Conservation (phyloP, 2,113 vertebrate species). For the Arothron firmamentum region DNA sequence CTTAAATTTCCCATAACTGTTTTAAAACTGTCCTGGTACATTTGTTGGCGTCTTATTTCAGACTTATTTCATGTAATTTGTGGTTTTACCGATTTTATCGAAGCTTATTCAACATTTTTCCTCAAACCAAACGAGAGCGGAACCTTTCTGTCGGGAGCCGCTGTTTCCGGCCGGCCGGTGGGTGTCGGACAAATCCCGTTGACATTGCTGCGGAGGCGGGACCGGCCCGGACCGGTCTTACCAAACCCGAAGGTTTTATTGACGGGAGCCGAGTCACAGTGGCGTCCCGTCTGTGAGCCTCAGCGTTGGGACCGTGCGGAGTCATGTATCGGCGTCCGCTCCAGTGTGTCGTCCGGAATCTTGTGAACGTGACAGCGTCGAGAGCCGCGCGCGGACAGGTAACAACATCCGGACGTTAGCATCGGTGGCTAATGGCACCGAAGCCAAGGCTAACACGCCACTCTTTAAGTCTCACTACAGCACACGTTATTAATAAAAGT, state of each 20-base stretch:
- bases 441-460: background rate
- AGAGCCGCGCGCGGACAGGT: conserved; percentile 63
- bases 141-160: background rate
- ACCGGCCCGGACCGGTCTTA: conserved; percentile 28
- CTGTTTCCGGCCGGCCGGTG: conserved; percentile 36
- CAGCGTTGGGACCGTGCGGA: conserved; percentile 14
- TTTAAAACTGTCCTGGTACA: no score
- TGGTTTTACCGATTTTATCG: no score
- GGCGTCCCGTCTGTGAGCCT: conserved; percentile 31
- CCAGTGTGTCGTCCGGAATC: conserved; percentile 56
- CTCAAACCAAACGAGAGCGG: conserved; percentile 8
- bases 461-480: background rate
- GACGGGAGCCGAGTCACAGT: conserved; percentile 7
- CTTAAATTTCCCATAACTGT: no score
- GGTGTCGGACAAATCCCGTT: conserved; percentile 58
- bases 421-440: conserved; percentile 21
- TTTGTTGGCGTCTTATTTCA: no score
- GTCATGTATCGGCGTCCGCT: conserved; percentile 74
- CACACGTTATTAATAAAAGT: no score
- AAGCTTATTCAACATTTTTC: no score
- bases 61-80: no score
- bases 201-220: conserved; percentile 68
- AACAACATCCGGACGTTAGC: conserved; percentile 19
- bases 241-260: conserved; percentile 29
- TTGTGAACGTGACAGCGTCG: conserved; percentile 31